Evolutionary conservation across 2,888 invertebrate genomes (phyloP).

Genomic region (Oligia strigilis): DNA sequence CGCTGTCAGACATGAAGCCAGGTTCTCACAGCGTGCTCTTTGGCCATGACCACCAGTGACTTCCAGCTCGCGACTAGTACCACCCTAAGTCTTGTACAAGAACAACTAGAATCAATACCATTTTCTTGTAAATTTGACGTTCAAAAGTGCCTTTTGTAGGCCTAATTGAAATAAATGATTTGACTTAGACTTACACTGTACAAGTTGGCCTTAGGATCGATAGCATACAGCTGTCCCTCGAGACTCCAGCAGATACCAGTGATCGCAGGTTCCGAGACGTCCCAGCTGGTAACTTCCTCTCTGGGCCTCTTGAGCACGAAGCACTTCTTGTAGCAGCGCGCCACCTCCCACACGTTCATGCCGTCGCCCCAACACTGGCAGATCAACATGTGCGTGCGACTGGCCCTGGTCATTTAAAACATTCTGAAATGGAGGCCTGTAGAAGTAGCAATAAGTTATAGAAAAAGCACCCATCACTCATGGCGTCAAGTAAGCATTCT

Average conservation of each 20-base stretch:
- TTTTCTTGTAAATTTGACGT: background rate
- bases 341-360: slow-evolving; percentile 86
- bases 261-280: slow-evolving; percentile 75
- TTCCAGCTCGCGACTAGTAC: too few relatives aligned
- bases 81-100: background rate
- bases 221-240: slow-evolving; percentile 84
- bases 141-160: background rate
- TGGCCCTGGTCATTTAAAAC: slow-evolving; percentile 74
- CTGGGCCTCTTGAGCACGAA: slow-evolving; percentile 80
- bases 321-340: slow-evolving; percentile 83
- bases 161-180: background rate
- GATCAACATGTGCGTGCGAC: slow-evolving; percentile 82
- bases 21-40: too few relatives aligned
- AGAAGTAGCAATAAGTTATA: background rate
- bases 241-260: slow-evolving; percentile 81
- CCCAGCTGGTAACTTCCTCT: slow-evolving; percentile 78
- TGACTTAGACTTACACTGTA: slow-evolving; percentile 77
- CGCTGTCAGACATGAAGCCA: too few relatives aligned
- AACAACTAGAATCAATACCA: background rate
- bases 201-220: slow-evolving; percentile 79
- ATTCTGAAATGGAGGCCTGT: background rate
- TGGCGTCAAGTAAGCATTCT: too few relatives aligned
- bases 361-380: slow-evolving; percentile 86
- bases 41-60: too few relatives aligned
- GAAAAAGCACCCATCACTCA: background rate